A percentile compares a stretch with the other conserved stretches of the same genome.
Conservation (phyloP, 1,140 invertebrate species). For the Choristoneura fumiferana region DNA sequence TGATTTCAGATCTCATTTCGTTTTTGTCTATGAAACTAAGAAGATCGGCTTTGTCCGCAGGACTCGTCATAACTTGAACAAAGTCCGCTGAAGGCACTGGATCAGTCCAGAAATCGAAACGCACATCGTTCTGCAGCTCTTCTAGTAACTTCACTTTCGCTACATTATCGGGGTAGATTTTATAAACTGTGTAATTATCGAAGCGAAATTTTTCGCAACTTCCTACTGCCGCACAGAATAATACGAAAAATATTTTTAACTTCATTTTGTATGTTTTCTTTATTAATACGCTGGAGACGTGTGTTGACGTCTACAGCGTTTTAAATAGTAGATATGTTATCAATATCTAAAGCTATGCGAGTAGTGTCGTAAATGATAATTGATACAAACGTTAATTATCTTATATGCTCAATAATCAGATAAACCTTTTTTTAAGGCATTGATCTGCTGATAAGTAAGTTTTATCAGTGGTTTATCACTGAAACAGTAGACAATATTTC, state of each 20-base stretch:
- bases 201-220: constrained; percentile 26
- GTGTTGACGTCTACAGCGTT: background rate
- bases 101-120: constrained; percentile 60
- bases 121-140: constrained; percentile 36
- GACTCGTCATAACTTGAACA: constrained; percentile 50
- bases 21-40: constrained; percentile 42
- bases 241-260: background rate
- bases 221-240: background rate
- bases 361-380: background rate
- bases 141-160: constrained; percentile 42
- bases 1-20: constrained; percentile 45
- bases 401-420: background rate
- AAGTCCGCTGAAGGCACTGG: constrained; percentile 37
- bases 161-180: constrained; percentile 22
- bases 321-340: background rate
- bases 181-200: constrained; percentile 27
- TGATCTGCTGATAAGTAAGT: background rate
- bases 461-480: too few relatives aligned
- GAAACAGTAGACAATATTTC: background rate
- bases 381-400: background rate
- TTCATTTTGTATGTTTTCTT: background rate
- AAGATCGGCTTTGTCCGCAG: constrained; percentile 43
- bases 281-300: background rate
- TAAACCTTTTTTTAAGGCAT: background rate
- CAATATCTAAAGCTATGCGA: background rate